Conservation (phyloP, 2,113 vertebrate genomes). For the Ochotona curzoniae region DNA sequence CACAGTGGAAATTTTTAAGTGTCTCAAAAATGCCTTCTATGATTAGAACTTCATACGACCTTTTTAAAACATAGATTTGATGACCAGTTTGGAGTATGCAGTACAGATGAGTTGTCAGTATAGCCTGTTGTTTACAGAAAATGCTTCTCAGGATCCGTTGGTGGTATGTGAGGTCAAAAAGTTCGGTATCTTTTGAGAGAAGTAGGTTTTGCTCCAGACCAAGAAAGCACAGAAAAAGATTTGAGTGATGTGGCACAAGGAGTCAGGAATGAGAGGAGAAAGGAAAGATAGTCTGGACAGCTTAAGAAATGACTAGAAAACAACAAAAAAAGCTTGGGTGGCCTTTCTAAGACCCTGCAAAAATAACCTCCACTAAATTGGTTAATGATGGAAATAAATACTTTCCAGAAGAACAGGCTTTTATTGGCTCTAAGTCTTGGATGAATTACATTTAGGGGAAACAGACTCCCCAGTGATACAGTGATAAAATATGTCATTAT, state of each 20-base stretch:
- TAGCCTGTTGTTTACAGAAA: neutral
- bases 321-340: conserved; percentile 52
- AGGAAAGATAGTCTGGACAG: neutral
- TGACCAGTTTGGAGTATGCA: neutral
- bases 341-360: conserved; percentile 4
- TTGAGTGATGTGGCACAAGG: neutral
- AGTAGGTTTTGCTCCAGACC: conserved; percentile 44
- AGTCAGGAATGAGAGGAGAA: neutral
- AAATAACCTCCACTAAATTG: conserved; percentile 23
- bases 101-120: neutral
- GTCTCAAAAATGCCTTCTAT: conserved; percentile 67
- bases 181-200: neutral
- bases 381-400: conserved; percentile 44
- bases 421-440: neutral
- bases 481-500: conserved; percentile 21
- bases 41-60: conserved; percentile 39
- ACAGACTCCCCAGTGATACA: neutral
- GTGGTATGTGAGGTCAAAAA: neutral
- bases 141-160: neutral
- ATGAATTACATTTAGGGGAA: conserved; percentile 51
- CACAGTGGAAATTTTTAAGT: conserved; percentile 79
- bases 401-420: neutral
- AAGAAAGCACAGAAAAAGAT: conserved; percentile 20
- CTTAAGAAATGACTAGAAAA: conserved; percentile 40
- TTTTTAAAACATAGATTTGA: conserved; percentile 44